phyloP scores from a whole-genome alignment of 1,140 invertebrate species.

The Sycobia sp. region DNA sequence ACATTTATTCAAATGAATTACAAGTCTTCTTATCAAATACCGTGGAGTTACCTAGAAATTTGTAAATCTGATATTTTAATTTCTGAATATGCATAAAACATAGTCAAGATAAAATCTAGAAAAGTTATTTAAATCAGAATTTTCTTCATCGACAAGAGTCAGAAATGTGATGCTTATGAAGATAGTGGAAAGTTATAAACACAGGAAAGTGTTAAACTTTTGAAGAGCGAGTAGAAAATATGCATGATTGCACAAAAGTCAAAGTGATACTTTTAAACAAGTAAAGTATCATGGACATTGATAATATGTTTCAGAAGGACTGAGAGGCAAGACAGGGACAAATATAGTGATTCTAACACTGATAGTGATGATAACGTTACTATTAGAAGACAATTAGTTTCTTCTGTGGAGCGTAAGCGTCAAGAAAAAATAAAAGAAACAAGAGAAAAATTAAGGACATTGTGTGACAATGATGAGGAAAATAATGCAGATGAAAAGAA shows the following conservation, averaged over 20 bases:
- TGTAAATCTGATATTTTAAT: slow-evolving; percentile 9
- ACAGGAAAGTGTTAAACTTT: slow-evolving; percentile 22
- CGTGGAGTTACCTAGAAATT: slow-evolving; percentile 3
- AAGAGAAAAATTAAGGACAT: background rate
- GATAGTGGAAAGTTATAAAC: slow-evolving; percentile 20
- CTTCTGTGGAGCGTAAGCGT: slow-evolving; percentile 1
- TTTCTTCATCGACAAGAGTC: slow-evolving; percentile 22
- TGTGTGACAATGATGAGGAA: slow-evolving; percentile 36
- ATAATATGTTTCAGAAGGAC: slow-evolving; percentile 48
- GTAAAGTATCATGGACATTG: slow-evolving; percentile 40
- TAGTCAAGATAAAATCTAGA: slow-evolving; percentile 21
- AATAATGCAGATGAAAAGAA: background rate
- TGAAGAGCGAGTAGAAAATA: slow-evolving; percentile 35
- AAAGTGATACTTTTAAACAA: slow-evolving; percentile 32
- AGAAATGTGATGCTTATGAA: slow-evolving; percentile 12
- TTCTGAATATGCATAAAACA: slow-evolving; percentile 8
- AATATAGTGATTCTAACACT: slow-evolving; percentile 19
- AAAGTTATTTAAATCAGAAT: slow-evolving; percentile 18
- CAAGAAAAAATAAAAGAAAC: slow-evolving; percentile 3
- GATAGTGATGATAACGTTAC: slow-evolving; percentile 10
- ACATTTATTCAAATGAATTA: slow-evolving; percentile 1
- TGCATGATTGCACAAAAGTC: slow-evolving; percentile 35
- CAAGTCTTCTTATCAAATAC: slow-evolving; percentile 4
- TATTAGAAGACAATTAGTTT: slow-evolving; percentile 23
- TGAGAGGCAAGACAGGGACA: slow-evolving; percentile 31